Conservation (phyloP, 2,888 invertebrate species). For the Dexiosoma caninum region DNA sequence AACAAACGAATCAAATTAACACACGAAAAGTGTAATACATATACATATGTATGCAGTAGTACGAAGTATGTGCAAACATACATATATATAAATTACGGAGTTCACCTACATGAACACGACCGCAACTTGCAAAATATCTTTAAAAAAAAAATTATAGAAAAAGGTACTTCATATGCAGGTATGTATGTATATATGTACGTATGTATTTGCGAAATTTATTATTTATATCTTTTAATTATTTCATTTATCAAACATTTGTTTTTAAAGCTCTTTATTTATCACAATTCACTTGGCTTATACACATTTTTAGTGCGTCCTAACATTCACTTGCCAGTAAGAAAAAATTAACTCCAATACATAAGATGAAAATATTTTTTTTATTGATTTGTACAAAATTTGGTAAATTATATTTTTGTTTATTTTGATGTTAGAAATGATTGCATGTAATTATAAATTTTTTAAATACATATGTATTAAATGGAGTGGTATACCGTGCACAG, state of each 20-base stretch:
- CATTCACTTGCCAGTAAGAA: neutral
- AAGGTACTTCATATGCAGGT: neutral
- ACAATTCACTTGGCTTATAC: neutral
- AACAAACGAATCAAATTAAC: conserved; percentile 6
- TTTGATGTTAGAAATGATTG: neutral
- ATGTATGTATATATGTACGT: neutral
- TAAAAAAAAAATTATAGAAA: conserved; percentile 9
- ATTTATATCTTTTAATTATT: neutral
- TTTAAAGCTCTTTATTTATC: neutral
- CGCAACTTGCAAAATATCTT: conserved; percentile 44
- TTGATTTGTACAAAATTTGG: conserved; percentile 7
- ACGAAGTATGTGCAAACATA: conserved; percentile 36
- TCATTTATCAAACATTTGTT: neutral
- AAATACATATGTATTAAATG: conserved; percentile 1
- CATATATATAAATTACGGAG: conserved; percentile 44
- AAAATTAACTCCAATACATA: neutral
- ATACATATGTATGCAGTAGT: no score
- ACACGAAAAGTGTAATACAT: conserved; percentile 42
- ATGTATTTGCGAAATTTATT: neutral
- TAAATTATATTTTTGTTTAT: no score
- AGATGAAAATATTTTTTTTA: neutral
- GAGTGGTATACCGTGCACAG: conserved; percentile 51
- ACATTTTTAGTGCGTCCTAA: neutral
- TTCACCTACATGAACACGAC: conserved; percentile 51
- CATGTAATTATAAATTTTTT: neutral